Conservation (phyloP, 2,888 invertebrate species). For the Ophion costatus region DNA sequence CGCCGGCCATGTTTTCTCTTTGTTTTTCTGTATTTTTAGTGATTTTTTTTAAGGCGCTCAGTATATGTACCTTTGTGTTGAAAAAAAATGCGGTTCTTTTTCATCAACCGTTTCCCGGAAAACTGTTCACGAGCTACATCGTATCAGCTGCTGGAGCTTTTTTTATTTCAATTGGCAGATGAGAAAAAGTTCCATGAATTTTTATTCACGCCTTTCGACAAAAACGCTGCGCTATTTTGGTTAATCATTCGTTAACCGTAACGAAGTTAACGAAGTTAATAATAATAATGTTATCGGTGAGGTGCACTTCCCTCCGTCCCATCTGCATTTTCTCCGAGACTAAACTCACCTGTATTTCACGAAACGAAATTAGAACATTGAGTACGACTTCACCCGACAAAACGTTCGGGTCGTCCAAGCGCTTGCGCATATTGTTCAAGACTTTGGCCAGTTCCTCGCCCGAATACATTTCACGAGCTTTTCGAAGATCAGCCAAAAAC, state of each 20-base stretch:
- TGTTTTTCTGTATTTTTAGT: no score
- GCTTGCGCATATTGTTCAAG: conserved; percentile 94
- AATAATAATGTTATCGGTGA: no score
- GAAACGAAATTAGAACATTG: conserved; percentile 95
- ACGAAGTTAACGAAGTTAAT: no score
- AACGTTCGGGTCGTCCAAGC: conserved; percentile 98
- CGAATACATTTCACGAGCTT: conserved; percentile 94
- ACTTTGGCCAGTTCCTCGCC: conserved; percentile 92
- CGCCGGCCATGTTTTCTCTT: no score
- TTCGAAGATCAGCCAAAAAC: conserved; percentile 96
- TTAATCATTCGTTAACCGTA: no score
- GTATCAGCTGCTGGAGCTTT: neutral
- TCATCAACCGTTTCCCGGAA: no score
- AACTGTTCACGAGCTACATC: neutral
- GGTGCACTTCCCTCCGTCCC: neutral
- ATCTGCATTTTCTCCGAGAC: neutral
- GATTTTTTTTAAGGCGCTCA: no score
- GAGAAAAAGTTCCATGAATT: neutral
- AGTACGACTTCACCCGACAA: conserved; percentile 98
- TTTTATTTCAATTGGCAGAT: neutral
- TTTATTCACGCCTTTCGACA: neutral
- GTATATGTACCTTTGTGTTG: no score
- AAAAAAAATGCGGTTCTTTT: no score
- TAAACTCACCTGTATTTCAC: conserved; percentile 90
- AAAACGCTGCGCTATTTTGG: neutral